phyloP scores from a whole-genome alignment of 2,113 vertebrate species.

The Pteropus alecto region DNA sequence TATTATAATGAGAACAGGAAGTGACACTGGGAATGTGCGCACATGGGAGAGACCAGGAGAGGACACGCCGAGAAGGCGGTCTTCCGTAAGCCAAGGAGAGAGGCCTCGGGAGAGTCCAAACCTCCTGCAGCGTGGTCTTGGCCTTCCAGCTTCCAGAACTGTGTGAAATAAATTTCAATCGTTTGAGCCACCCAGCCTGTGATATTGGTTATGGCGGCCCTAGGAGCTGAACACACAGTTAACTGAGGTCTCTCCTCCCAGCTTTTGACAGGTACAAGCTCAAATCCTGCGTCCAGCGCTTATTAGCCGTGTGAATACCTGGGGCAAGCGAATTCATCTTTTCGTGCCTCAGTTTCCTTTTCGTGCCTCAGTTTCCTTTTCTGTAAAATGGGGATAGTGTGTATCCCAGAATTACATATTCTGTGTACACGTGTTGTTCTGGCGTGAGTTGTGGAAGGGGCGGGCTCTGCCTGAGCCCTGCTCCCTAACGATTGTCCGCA shows the following conservation, averaged over 20 bases:
- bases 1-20: neutral
- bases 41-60: neutral
- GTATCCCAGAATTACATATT: neutral
- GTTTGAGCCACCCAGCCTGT: rapidly evolving
- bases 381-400: neutral
- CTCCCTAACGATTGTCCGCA: rapidly evolving
- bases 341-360: neutral
- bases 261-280: neutral
- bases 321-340: neutral
- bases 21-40: neutral
- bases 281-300: neutral
- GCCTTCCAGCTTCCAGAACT: neutral
- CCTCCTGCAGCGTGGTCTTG: neutral
- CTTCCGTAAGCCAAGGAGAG: neutral
- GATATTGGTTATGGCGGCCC: neutral
- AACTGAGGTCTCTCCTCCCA: neutral
- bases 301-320: neutral
- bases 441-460: neutral
- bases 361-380: neutral
- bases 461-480: neutral
- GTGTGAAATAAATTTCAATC: neutral
- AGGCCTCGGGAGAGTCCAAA: neutral
- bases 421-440: neutral
- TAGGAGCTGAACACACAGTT: too few species aligned
- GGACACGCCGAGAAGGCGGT: neutral